phyloP scores from a whole-genome alignment of 2,797 vertebrate genomes.

The Micrastur ruficollis region DNA sequence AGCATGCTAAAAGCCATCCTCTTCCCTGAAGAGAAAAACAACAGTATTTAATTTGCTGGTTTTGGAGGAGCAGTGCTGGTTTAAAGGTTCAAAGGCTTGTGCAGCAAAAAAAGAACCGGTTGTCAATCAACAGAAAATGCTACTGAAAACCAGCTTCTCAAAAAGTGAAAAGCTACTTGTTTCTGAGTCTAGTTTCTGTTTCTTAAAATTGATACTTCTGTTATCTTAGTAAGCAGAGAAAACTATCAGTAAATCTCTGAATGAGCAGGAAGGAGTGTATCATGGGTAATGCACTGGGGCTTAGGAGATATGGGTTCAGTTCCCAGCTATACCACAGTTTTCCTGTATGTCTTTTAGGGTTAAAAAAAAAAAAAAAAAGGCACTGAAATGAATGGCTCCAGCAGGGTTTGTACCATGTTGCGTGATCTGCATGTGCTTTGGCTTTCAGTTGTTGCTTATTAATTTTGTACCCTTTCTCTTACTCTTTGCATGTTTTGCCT shows the following conservation, averaged over 20 bases:
- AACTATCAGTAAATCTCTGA: conserved; percentile 30
- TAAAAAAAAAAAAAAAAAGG: background rate
- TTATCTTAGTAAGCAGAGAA: conserved; percentile 56
- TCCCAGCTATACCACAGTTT: conserved; percentile 36
- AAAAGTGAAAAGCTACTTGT: conserved; percentile 36
- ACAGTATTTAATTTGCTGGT: background rate
- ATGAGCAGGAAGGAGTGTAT: conserved; percentile 60
- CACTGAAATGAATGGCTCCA: conserved; percentile 7
- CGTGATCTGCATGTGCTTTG: background rate
- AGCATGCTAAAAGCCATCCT: background rate
- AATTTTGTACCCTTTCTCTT: conserved; percentile 27
- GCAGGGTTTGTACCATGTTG: background rate
- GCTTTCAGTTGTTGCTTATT: background rate
- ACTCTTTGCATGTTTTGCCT: background rate
- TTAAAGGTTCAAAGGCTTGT: background rate
- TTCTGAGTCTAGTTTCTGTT: conserved; percentile 29
- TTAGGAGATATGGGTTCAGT: background rate
- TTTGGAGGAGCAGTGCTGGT: background rate
- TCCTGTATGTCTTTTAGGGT: conserved; percentile 30
- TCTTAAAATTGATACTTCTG: conserved; percentile 59
- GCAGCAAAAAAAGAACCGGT: background rate
- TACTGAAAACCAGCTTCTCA: conserved; percentile 7
- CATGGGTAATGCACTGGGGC: conserved; percentile 34
- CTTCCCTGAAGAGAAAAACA: background rate
- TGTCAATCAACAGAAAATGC: conserved; percentile 12